Percentiles rank a stretch among this genome's conserved stretches.
These are phyloP conservation scores for Acrobasis repandana DNA, from an alignment of 2,888 invertebrate species.

Conservation along the genomic window DNA sequence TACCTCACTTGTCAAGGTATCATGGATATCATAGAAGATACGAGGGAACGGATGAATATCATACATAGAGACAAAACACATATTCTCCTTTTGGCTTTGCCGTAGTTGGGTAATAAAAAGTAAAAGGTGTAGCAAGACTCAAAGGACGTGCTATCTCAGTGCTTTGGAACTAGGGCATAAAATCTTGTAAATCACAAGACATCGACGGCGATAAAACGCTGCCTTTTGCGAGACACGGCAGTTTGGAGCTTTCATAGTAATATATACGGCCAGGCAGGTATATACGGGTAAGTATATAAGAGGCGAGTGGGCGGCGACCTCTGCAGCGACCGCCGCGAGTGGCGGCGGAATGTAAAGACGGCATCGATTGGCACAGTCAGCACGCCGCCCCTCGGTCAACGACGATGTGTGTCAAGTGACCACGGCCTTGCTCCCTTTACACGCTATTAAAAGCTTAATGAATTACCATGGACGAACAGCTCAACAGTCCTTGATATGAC, in stretches of 20 bases:
- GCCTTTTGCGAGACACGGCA: neutral
- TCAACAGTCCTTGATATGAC: slow-evolving; percentile 57
- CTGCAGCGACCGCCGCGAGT: slow-evolving; percentile 48
- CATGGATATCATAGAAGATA: no score
- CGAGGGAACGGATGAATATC: no score
- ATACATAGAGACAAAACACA: no score
- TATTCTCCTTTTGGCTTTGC: no score
- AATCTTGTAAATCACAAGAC: neutral
- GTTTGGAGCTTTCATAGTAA: neutral
- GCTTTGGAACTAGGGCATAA: no score
- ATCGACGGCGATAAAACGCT: neutral
- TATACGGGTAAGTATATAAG: slow-evolving; percentile 27
- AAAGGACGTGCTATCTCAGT: no score
- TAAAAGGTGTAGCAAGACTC: no score
- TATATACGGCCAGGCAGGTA: neutral
- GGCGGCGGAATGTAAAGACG: slow-evolving; percentile 52
- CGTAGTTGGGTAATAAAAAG: no score
- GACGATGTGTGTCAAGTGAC: slow-evolving; percentile 76
- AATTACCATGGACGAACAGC: slow-evolving; percentile 67
- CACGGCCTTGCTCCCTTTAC: slow-evolving; percentile 77
- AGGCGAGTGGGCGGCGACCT: slow-evolving; percentile 63
- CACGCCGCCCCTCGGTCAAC: slow-evolving; percentile 67
- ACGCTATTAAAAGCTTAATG: slow-evolving; percentile 79
- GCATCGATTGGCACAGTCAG: slow-evolving; percentile 78
- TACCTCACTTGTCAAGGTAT: no score